These are phyloP conservation scores for Lanius collurio DNA, from an alignment of 2,113 vertebrate species.

Conservation along the genomic window DNA sequence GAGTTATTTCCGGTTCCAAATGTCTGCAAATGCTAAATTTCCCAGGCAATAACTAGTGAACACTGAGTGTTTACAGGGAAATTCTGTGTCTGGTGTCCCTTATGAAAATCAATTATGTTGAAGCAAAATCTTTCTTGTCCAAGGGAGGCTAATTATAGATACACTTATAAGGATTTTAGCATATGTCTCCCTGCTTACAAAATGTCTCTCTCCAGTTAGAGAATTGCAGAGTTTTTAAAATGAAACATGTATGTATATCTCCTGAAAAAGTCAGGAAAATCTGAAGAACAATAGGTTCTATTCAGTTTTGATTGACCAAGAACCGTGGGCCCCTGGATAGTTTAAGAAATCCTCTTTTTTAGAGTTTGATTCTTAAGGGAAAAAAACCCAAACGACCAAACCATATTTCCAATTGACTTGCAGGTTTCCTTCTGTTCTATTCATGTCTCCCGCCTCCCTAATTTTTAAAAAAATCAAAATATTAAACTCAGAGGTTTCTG, in stretches of 20 bases:
- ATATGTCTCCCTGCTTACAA: neutral
- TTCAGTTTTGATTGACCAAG: neutral
- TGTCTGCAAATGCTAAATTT: neutral
- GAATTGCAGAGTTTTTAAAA: neutral
- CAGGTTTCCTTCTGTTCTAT: neutral
- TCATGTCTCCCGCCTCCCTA: neutral
- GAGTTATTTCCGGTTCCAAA: neutral
- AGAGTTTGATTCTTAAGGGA: neutral
- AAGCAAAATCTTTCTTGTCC: neutral
- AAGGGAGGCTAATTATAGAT: neutral
- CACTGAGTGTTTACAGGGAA: neutral
- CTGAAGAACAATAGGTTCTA: neutral
- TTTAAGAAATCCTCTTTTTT: neutral
- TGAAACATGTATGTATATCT: neutral
- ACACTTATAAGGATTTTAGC: neutral
- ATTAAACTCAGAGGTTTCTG: fast-evolving
- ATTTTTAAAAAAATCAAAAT: neutral
- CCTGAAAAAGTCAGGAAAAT: neutral
- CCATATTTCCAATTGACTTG: neutral
- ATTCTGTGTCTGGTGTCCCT: neutral
- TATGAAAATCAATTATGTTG: neutral
- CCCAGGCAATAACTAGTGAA: neutral
- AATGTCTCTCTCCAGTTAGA: neutral
- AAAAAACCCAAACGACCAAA: neutral
- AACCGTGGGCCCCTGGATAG: fast-evolving